Percentiles rank a stretch among this genome's conserved stretches.
Evolutionary conservation across 2,888 invertebrate species (phyloP).

Genomic region (Ferrisia virgata): DNA sequence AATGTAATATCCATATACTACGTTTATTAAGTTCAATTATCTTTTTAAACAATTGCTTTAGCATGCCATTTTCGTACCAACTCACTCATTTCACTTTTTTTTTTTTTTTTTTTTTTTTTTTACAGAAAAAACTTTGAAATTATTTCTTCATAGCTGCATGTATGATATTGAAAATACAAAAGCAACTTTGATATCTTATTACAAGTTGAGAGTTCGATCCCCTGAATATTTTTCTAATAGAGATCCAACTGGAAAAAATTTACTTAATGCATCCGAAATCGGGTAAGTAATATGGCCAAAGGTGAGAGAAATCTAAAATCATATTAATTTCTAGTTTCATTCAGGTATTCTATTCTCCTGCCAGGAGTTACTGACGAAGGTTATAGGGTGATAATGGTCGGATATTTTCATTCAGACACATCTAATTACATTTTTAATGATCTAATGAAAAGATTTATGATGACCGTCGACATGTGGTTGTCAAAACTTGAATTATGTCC

Average conservation of each 20-base stretch:
- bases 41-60: not conserved
- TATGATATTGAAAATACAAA: constrained; percentile 21
- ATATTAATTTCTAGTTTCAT: not conserved
- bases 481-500: constrained; percentile 38
- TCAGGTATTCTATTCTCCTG: constrained; percentile 32
- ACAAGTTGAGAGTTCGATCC: constrained; percentile 32
- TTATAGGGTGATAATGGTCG: constrained; percentile 34
- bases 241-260: not conserved
- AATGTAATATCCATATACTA: too few relatives aligned
- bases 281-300: too few relatives aligned
- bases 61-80: not conserved
- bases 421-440: not conserved
- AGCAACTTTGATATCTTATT: constrained; percentile 28
- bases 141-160: constrained; percentile 40
- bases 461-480: constrained; percentile 42
- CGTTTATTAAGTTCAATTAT: not conserved
- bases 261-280: not conserved
- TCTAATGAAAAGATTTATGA: constrained; percentile 42
- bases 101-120: not conserved
- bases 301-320: not conserved
- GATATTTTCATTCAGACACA: constrained; percentile 31
- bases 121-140: constrained; percentile 11
- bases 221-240: constrained; percentile 42
- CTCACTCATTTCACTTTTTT: not conserved
- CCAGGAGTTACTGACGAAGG: constrained; percentile 40